Base-by-base conservation (phyloP, 2,113 vertebrate genomes). In the Eidolon helvum region DNA sequence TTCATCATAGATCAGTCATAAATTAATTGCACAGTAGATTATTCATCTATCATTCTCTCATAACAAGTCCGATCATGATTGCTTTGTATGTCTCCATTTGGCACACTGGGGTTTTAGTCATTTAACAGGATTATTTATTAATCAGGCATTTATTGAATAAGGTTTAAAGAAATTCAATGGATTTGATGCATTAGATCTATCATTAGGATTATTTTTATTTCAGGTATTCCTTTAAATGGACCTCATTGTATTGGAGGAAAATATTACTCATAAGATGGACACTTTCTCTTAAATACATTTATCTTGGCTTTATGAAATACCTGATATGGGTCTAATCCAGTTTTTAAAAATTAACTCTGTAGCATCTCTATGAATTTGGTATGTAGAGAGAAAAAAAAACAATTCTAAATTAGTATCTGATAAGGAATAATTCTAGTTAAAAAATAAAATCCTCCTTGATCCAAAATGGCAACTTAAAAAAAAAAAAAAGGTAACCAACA, bases 81-180 rank as follows among this genome's bases (percentile, higher is more conserved):
- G 90, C 77, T 97, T 97, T 98, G 97, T 96, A 91, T 66, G 91
- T 96, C 92, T 97, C 89, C 97, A 97, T 98, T 98, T 97, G 94
- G 96, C 96, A 96, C 84, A 97, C 77, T 87, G 85, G 95, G 90
- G 92, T 97, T 97, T 98, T 98, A 98, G 90, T 98, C 68, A 95
- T 96, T 98, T 98, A 98, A 98, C 97, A 98, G 93, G 97, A 98
- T 98, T 98, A 98, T 97, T 98, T 96, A 98, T 98, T 98, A 98
- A 98, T 98, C 98, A 98, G 97, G 96, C 94, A 98, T 98, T 98
- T 98, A 98, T 94, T 92, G 97, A 97, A 96, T 90, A 98, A 48
- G 48, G 21, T 96, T 97, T 98, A 96, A 98, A 14, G 91, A 87
- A 97, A 95, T 59, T 96, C 94, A 83, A 22, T 97, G 80, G 96